phyloP scores from a whole-genome alignment of 1,140 invertebrate genomes.

The Bombus ignitus region DNA sequence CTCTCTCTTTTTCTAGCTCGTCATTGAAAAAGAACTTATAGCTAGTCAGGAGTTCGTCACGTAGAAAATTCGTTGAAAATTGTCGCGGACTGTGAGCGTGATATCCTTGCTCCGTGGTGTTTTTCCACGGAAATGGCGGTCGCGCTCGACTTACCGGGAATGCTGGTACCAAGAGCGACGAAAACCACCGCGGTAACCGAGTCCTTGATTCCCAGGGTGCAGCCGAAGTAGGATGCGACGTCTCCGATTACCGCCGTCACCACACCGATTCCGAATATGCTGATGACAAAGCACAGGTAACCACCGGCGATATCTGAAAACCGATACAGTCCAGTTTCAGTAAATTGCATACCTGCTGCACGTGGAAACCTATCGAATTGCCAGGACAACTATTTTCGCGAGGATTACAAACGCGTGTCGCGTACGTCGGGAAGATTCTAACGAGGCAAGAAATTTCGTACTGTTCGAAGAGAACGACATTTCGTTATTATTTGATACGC shows the following conservation, averaged over 20 bases:
- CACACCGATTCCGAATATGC: conserved; percentile 96
- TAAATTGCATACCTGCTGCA: neutral
- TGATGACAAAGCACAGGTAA: conserved; percentile 96
- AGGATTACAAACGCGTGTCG: neutral
- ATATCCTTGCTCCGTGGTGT: neutral
- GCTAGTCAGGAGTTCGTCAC: neutral
- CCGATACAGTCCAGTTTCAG: conserved; percentile 4
- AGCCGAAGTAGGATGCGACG: conserved; percentile 97
- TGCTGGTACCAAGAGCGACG: conserved; percentile 97
- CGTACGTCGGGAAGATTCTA: no score
- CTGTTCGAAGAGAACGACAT: no score
- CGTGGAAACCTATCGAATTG: neutral
- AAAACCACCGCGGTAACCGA: conserved; percentile 98
- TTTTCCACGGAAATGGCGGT: neutral
- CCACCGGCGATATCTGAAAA: conserved; percentile 91
- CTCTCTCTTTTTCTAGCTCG: neutral
- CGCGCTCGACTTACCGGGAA: conserved; percentile 90
- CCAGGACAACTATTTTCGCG: neutral
- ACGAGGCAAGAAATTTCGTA: no score
- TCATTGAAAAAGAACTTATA: neutral
- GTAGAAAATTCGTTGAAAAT: conserved; percentile 14
- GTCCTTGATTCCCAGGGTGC: conserved; percentile 97
- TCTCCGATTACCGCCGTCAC: conserved; percentile 98
- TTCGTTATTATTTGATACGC: no score
- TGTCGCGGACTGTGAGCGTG: no score